Conservation (phyloP, 2,113 vertebrate species). For the Leucopsar rothschildi region DNA sequence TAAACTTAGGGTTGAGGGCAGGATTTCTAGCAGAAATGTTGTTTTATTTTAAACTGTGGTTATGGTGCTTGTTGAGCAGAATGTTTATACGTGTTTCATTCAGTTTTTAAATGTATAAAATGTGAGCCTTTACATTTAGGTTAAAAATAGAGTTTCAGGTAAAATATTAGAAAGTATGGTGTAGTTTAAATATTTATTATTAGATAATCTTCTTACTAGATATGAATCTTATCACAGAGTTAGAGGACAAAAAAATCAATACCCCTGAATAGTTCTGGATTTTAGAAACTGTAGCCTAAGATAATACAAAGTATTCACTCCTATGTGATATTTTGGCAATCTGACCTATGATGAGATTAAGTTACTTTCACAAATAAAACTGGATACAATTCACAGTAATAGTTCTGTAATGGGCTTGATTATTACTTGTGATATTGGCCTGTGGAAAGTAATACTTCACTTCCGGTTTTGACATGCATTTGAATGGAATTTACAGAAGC, state of each 20-base stretch:
- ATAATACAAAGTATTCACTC: neutral
- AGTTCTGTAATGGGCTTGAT: neutral
- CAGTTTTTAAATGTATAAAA: neutral
- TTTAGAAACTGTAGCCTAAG: neutral
- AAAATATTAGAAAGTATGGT: neutral
- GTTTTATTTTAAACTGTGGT: neutral
- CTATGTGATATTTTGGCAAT: neutral
- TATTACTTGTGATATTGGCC: neutral
- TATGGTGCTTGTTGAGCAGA: neutral
- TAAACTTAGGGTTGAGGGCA: neutral
- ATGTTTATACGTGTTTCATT: neutral
- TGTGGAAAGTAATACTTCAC: neutral
- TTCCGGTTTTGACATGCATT: neutral
- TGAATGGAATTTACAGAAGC: neutral
- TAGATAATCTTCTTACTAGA: neutral
- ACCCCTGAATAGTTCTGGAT: fast-evolving
- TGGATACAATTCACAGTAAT: neutral
- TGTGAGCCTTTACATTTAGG: neutral
- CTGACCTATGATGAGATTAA: neutral
- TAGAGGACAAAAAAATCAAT: neutral
- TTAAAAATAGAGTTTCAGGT: neutral
- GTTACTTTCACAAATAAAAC: neutral
- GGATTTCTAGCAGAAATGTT: neutral
- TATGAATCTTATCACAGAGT: neutral
- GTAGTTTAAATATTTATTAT: neutral